Evolutionary conservation across 2,888 invertebrate genomes (phyloP).

Genomic region (Panzeria rudis): DNA sequence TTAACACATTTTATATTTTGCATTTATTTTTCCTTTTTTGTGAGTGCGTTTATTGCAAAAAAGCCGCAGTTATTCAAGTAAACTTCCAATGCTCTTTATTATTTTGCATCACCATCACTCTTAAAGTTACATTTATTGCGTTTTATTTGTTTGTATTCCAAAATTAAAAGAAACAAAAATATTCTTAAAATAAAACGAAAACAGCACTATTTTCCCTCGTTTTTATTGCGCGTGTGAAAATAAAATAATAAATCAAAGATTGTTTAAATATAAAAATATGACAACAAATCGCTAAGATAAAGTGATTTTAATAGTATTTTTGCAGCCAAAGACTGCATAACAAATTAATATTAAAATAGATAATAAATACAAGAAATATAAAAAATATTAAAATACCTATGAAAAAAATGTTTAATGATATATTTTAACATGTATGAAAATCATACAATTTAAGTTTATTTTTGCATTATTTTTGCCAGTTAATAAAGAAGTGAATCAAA

Average conservation of each 20-base stretch:
- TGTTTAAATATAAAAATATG: conserved; percentile 19
- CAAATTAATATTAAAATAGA: conserved; percentile 2
- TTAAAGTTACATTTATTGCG: conserved; percentile 24
- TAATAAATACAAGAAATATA: conserved; percentile 1
- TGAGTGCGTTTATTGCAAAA: conserved; percentile 66
- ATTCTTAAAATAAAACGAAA: conserved; percentile 56
- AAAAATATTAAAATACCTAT: conserved; percentile 1
- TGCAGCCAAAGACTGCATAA: conserved; percentile 52
- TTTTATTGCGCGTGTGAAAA: conserved; percentile 51
- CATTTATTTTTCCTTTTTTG: conserved; percentile 62
- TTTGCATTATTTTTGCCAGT: not conserved
- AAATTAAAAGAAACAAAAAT: conserved; percentile 41
- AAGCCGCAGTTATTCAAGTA: conserved; percentile 59
- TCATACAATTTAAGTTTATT: not conserved
- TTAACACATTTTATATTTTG: conserved; percentile 74
- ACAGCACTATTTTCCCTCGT: conserved; percentile 26
- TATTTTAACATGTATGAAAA: conserved; percentile 13
- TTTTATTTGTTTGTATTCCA: conserved; percentile 38
- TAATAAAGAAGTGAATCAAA: conserved; percentile 4
- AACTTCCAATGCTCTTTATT: conserved; percentile 42
- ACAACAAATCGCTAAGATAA: conserved; percentile 13
- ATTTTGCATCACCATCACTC: conserved; percentile 17
- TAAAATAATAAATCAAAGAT: conserved; percentile 41
- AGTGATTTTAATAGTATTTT: conserved; percentile 50
- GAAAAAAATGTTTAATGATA: not conserved